Evolutionary conservation across 2,797 vertebrate genomes (phyloP).

Genomic region (Carcharodon carcharias): DNA sequence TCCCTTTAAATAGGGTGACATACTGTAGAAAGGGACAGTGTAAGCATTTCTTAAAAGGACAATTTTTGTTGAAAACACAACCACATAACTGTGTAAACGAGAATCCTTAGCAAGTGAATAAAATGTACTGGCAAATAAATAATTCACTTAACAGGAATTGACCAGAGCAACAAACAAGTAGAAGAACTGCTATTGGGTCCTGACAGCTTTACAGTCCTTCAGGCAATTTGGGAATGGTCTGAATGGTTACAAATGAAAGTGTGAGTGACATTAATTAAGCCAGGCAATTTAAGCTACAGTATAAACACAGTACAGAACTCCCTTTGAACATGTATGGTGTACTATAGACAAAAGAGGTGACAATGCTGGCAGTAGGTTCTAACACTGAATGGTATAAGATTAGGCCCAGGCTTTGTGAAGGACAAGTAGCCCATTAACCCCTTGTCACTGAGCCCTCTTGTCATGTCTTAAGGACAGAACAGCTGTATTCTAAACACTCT

Average conservation of each 20-base stretch:
- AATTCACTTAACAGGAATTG: conserved; percentile 37
- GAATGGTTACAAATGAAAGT: conserved; percentile 38
- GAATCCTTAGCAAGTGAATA: conserved; percentile 16
- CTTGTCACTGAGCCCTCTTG: conserved; percentile 24
- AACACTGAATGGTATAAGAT: conserved; percentile 23
- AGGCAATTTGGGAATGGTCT: conserved; percentile 35
- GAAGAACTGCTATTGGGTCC: conserved; percentile 25
- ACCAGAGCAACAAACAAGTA: conserved; percentile 27
- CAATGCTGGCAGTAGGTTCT: conserved; percentile 16
- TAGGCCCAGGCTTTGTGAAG: neutral
- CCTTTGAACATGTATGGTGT: conserved; percentile 17
- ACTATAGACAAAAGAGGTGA: conserved; percentile 31
- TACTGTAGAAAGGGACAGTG: neutral
- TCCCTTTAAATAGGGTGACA: neutral
- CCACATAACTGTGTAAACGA: neutral
- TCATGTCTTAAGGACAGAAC: neutral
- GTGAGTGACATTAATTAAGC: conserved; percentile 37
- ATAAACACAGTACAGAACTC: conserved; percentile 30
- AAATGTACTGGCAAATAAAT: conserved; percentile 7
- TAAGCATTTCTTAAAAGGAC: neutral
- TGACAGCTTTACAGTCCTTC: conserved; percentile 36
- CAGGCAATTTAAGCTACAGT: conserved; percentile 38
- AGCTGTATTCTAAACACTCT: conserved; percentile 1
- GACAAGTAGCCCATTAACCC: conserved; percentile 28
- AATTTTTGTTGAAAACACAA: neutral